Conservation (phyloP, 1,140 invertebrate genomes). For the Danaus melanippus region DNA sequence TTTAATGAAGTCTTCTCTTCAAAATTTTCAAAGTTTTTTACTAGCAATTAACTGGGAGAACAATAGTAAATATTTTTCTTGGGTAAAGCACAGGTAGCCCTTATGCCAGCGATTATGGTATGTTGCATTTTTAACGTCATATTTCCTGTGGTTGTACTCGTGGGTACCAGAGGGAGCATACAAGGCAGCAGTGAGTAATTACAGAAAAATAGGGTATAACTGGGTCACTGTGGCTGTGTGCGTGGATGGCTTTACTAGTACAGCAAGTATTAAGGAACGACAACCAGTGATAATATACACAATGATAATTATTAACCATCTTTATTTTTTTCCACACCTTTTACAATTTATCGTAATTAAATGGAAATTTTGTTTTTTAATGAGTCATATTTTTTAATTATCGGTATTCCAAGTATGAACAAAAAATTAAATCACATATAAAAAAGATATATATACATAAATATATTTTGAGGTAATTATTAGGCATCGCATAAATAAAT, state of each 20-base stretch:
- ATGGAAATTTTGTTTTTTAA: too few relatives aligned
- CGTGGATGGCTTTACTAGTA: slow-evolving; percentile 22
- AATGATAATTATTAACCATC: slow-evolving; percentile 2
- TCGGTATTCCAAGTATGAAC: too few relatives aligned
- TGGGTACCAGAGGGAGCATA: slow-evolving; percentile 30
- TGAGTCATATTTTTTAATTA: too few relatives aligned
- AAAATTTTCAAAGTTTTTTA: too few relatives aligned
- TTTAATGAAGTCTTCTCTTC: too few relatives aligned
- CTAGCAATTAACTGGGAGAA: background rate
- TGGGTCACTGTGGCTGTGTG: slow-evolving; percentile 55
- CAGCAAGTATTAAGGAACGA: slow-evolving; percentile 5
- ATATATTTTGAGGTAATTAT: too few relatives aligned
- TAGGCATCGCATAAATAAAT: too few relatives aligned
- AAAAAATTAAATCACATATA: too few relatives aligned
- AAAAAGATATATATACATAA: too few relatives aligned
- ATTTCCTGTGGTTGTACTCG: slow-evolving; percentile 26
- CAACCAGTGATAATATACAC: background rate
- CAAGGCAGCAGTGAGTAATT: slow-evolving; percentile 58
- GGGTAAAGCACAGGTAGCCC: background rate
- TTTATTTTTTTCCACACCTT: too few relatives aligned
- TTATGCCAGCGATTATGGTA: too few relatives aligned
- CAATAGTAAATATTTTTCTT: background rate
- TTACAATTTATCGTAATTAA: too few relatives aligned
- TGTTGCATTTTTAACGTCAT: slow-evolving; percentile 16
- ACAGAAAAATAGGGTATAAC: slow-evolving; percentile 64